These are phyloP conservation scores for Dipodomys merriami DNA, from an alignment of 2,113 vertebrate species.

Conservation along the genomic window DNA sequence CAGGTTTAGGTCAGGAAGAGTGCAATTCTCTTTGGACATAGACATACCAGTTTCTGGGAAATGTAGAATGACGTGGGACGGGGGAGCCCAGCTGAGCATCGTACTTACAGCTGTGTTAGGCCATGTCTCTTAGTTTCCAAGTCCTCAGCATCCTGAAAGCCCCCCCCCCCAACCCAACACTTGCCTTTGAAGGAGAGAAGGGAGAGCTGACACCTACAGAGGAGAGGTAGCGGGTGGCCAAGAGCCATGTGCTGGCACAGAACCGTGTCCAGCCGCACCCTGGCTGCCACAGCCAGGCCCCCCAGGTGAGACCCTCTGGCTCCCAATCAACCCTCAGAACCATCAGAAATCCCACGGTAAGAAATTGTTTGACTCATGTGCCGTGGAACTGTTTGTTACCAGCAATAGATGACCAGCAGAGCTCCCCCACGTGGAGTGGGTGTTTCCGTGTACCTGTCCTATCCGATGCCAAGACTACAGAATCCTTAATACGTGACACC, in stretches of 20 bases:
- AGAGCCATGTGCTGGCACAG: too few species aligned
- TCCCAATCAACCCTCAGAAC: background rate
- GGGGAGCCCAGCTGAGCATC: accelerated
- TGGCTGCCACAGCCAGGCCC: background rate
- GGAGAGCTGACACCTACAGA: background rate
- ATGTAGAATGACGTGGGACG: background rate
- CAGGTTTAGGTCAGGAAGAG: background rate
- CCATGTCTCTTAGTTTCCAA: too few species aligned
- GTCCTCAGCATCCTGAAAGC: background rate
- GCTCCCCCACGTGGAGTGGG: too few species aligned
- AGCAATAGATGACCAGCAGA: background rate
- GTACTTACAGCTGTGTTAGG: too few species aligned
- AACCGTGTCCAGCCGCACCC: too few species aligned
- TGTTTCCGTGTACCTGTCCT: too few species aligned
- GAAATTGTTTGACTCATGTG: background rate
- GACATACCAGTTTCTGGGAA: background rate
- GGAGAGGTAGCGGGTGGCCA: background rate
- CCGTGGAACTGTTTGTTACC: background rate
- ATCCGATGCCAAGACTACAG: background rate
- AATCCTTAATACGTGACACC: background rate
- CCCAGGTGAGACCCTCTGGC: background rate
- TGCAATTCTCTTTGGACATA: background rate
- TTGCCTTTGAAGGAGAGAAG: background rate
- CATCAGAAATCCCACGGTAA: background rate
- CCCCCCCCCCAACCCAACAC: too few species aligned